These are phyloP conservation scores for Halotydeus destructor DNA, from an alignment of 1,140 invertebrate genomes.

Conservation along the genomic window DNA sequence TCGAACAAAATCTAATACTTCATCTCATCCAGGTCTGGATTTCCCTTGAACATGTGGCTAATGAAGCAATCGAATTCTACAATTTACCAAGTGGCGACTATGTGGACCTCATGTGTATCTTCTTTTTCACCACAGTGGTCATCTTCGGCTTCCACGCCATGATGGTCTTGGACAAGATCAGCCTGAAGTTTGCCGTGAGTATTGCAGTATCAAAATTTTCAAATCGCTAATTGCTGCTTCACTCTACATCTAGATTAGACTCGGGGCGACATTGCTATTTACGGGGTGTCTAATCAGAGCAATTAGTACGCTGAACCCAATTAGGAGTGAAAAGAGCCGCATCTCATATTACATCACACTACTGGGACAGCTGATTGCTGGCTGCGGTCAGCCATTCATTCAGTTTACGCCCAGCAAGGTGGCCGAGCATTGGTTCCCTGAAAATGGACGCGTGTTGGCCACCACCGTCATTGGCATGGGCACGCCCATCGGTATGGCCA, in stretches of 20 bases:
- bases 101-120: not conserved
- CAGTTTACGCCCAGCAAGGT: slow-evolving; percentile 1
- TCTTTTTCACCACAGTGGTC: not conserved
- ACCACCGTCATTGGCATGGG: not conserved
- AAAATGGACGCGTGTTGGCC: not conserved
- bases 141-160: not conserved
- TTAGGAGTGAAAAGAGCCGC: too few species aligned
- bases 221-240: not conserved
- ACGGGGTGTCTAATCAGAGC: not conserved
- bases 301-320: not conserved
- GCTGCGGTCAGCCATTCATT: not conserved
- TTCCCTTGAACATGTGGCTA: too few species aligned
- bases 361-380: not conserved
- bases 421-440: slow-evolving; percentile 2
- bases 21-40: too few species aligned
- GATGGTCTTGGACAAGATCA: not conserved
- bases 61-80: not conserved
- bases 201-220: not conserved
- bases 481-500: not conserved
- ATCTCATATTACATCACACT: not conserved
- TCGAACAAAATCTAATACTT: too few species aligned
- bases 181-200: not conserved
- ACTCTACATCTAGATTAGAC: not conserved
- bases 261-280: not conserved
- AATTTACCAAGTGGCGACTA: not conserved